These are phyloP conservation scores for Paramormyrops kingsleyae DNA, from an alignment of 2,113 vertebrate species.

Conservation along the genomic window DNA sequence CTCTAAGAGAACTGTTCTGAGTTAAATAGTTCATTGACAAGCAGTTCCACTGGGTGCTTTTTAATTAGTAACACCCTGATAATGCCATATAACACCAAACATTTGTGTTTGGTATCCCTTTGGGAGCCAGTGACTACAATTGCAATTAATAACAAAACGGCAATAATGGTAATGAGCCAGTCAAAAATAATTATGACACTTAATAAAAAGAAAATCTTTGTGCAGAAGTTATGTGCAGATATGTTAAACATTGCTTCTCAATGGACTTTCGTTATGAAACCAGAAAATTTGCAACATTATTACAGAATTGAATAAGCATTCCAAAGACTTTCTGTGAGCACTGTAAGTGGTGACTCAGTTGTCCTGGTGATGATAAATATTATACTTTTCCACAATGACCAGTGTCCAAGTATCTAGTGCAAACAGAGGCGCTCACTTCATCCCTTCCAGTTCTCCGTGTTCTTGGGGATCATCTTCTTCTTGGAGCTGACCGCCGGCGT, in stretches of 20 bases:
- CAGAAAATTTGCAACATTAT: neutral
- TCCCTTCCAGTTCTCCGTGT: slow-evolving; percentile 84
- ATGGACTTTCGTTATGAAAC: neutral
- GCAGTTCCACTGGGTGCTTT: neutral
- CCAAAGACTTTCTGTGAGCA: neutral
- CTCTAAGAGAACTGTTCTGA: neutral
- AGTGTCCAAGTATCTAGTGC: neutral
- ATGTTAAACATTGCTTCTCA: neutral
- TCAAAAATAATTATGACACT: neutral
- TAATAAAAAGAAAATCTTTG: neutral
- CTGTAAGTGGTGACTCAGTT: neutral
- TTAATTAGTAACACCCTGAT: neutral
- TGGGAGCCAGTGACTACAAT: neutral
- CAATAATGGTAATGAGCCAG: neutral
- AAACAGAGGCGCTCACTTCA: neutral
- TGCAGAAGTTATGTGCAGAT: neutral
- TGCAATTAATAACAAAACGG: neutral
- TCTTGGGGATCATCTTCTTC: slow-evolving; percentile 98
- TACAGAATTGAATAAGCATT: neutral
- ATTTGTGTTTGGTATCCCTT: neutral
- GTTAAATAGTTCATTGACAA: neutral
- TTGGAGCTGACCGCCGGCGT: slow-evolving; percentile 95
- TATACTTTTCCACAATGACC: neutral
- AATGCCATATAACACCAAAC: neutral
- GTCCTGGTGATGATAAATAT: neutral